Evolutionary conservation across 2,888 invertebrate species (phyloP), one percentile per base, ranked within the genome.

Genomic region (Carcina quercana): DNA sequence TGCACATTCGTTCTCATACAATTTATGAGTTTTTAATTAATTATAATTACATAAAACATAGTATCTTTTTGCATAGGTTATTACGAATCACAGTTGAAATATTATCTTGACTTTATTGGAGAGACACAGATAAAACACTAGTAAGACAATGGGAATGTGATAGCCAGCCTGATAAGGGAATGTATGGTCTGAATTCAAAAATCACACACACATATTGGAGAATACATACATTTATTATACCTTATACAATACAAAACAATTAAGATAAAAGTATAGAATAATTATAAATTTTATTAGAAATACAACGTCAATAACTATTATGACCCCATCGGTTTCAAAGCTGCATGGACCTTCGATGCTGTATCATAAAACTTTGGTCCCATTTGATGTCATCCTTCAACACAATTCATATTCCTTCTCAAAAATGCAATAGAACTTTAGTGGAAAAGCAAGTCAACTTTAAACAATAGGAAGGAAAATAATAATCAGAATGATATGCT

Each of bases 181-280:
- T 13, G 13, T 25, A 10, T 2, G n/a, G 1, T 25, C 8, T n/a
- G 15, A 3, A 25, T 12, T 11, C 8, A 13, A 20, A 30, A 28
- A 51, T 50, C 43, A 57, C 32, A 50, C 38, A n/a, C n/a, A n/a
- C 43, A 32, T 29, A 30, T 35, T 59, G 44, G 55, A 53, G 61
- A 66, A 71, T 68, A 68, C 56, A 68, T 64, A 62, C 42, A 57
- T 65, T 63, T 64, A 63, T 69, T 67, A 55, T 47, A 50, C 45
- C 55, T 65, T 64, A 66, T 51, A 63, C 51, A 61, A 56, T 65
- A 65, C 47, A 67, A 69, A 71, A 71, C 59, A 54, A 57, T 53
- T 56, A 50, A 57, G 52, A 57, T 56, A 62, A 59, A 53, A 40
- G 52, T 47, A 59, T 43, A 50, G 45, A 53, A 45, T 51, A 51